These are phyloP conservation scores for Napeogenes sylphis DNA, from an alignment of 2,888 invertebrate genomes.

Conservation along the genomic window DNA sequence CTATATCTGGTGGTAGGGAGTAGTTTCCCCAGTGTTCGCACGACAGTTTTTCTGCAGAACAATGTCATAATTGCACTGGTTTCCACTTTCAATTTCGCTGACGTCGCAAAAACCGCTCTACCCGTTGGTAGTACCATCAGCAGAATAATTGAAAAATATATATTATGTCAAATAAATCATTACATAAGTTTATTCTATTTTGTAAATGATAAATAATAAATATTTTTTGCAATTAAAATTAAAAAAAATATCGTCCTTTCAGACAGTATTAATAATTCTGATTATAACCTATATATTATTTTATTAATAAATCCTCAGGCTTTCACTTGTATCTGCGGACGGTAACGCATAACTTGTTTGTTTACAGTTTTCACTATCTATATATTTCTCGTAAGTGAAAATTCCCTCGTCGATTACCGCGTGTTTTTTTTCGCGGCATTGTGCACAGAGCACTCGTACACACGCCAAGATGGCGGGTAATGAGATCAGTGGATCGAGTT, in stretches of 20 bases:
- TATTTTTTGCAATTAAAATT: too few relatives aligned
- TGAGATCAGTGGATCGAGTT: slow-evolving; percentile 23
- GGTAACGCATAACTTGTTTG: slow-evolving; percentile 49
- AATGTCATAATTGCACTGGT: slow-evolving; percentile 67
- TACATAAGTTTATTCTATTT: not conserved
- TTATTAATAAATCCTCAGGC: slow-evolving; percentile 1
- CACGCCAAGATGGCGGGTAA: slow-evolving; percentile 28
- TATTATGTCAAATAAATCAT: not conserved
- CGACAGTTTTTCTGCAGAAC: slow-evolving; percentile 55
- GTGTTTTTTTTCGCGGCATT: slow-evolving; percentile 25
- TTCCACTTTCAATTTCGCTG: slow-evolving; percentile 74
- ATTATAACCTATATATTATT: too few relatives aligned
- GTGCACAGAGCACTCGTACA: slow-evolving; percentile 12
- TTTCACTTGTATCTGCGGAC: slow-evolving; percentile 38
- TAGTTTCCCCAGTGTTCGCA: slow-evolving; percentile 31
- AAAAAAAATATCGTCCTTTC: too few relatives aligned
- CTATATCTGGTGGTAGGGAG: too few relatives aligned
- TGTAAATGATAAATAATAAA: too few relatives aligned
- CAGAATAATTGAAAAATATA: slow-evolving; percentile 14
- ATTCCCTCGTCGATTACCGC: slow-evolving; percentile 43
- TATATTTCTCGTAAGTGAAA: slow-evolving; percentile 70
- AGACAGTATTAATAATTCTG: too few relatives aligned
- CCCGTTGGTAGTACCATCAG: slow-evolving; percentile 27
- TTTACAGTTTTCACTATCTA: slow-evolving; percentile 73
- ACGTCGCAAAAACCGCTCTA: slow-evolving; percentile 52